Conservation (phyloP, 2,113 vertebrate genomes). For the Clarias magur region DNA sequence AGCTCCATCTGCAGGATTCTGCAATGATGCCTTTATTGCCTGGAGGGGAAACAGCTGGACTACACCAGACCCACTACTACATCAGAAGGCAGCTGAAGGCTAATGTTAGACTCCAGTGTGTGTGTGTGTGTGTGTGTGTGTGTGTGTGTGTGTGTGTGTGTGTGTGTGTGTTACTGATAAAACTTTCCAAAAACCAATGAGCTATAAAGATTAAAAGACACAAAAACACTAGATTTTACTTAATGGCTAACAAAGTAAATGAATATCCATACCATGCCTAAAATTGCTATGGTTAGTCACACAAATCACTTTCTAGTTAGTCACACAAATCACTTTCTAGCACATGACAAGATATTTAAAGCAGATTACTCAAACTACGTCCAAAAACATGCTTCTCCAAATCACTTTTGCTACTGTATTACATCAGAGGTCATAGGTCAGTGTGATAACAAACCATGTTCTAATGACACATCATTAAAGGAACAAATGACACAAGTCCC, state of each 20-base stretch:
- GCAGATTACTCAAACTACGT: background rate
- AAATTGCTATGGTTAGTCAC: background rate
- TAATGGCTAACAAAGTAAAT: background rate
- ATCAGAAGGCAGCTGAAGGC: background rate
- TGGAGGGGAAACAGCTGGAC: background rate
- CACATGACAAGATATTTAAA: background rate
- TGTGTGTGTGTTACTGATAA: background rate
- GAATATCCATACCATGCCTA: background rate
- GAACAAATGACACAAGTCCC: background rate
- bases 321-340: background rate
- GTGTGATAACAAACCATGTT: background rate
- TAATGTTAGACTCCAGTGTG: background rate
- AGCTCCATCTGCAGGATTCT: conserved; percentile 59
- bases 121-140: background rate
- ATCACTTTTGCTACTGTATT: background rate
- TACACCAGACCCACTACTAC: background rate
- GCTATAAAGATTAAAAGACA: background rate
- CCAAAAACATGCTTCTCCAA: background rate
- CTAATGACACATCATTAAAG: background rate
- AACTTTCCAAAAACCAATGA: background rate
- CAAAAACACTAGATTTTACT: background rate
- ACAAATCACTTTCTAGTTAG: background rate
- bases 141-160: background rate
- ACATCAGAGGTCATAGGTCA: background rate
- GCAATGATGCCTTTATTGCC: background rate